Evolutionary conservation across 2,797 vertebrate genomes (phyloP).

Genomic region (Liasis olivaceus): DNA sequence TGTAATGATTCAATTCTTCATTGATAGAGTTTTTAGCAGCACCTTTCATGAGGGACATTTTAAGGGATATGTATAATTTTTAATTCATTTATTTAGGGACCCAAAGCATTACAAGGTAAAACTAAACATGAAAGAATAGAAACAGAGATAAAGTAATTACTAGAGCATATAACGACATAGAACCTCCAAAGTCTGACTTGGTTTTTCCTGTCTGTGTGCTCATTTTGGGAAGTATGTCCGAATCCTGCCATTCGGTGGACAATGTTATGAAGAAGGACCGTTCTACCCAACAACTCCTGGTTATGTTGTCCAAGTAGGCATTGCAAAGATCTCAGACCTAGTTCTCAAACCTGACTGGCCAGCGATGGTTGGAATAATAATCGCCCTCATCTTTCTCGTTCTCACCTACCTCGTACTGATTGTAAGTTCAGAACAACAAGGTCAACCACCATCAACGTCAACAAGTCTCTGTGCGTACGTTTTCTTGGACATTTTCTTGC

Average conservation of each 20-base stretch:
- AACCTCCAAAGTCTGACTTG: neutral
- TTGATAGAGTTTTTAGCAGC: neutral
- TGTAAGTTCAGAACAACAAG: constrained; percentile 70
- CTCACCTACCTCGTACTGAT: constrained; percentile 76
- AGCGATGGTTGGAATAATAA: constrained; percentile 73
- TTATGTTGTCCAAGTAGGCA: constrained; percentile 82
- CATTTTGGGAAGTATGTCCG: constrained; percentile 77
- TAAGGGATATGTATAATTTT: neutral
- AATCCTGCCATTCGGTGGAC: constrained; percentile 82
- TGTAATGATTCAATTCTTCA: neutral
- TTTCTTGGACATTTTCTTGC: neutral
- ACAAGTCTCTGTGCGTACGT: no score
- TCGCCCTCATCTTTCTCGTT: constrained; percentile 77
- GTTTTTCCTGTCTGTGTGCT: neutral
- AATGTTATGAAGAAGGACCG: constrained; percentile 83
- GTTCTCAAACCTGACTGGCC: constrained; percentile 81
- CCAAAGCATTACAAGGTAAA: neutral
- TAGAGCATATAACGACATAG: no score
- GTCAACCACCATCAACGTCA: neutral
- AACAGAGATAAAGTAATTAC: neutral
- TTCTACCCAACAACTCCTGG: constrained; percentile 83
- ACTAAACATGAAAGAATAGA: neutral
- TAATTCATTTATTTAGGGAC: neutral
- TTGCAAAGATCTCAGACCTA: constrained; percentile 72
- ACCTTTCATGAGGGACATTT: neutral